These are phyloP conservation scores for Myotis findleyi DNA, from an alignment of 2,797 vertebrate genomes.

Conservation along the genomic window DNA sequence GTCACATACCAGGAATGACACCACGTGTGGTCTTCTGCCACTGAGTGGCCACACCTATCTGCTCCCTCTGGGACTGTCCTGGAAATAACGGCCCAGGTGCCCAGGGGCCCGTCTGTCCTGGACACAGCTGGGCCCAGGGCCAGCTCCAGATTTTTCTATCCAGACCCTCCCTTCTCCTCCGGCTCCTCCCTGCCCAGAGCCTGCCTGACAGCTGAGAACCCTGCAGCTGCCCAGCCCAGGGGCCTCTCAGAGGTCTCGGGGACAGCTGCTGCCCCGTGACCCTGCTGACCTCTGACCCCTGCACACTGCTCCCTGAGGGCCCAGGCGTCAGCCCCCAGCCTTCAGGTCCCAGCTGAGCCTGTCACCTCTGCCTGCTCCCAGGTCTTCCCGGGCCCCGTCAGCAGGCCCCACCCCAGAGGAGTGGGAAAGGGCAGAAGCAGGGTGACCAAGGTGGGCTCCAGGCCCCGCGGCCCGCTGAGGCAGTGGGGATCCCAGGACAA, in stretches of 20 bases:
- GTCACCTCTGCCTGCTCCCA: neutral
- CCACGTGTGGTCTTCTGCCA: neutral
- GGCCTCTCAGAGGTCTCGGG: neutral
- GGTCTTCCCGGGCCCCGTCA: neutral
- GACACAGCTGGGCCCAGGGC: neutral
- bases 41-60: neutral
- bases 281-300: conserved; percentile 20
- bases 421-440: neutral
- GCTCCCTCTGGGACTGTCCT: neutral
- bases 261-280: conserved; percentile 67
- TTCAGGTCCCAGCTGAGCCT: neutral
- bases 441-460: neutral
- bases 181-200: neutral
- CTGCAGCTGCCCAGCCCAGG: conserved; percentile 49
- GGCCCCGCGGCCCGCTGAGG: neutral
- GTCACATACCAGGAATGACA: neutral
- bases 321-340: neutral
- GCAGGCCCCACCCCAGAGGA: neutral
- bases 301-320: neutral
- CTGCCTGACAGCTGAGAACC: conserved; percentile 66
- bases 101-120: neutral
- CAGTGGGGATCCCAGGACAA: neutral
- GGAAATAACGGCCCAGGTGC: neutral
- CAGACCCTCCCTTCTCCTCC: neutral
- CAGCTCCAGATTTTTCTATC: neutral